Evolutionary conservation across 2,888 invertebrate genomes (phyloP), one percentile per base, ranked within the genome.

Genomic region (Caenorhabditis angaria): DNA sequence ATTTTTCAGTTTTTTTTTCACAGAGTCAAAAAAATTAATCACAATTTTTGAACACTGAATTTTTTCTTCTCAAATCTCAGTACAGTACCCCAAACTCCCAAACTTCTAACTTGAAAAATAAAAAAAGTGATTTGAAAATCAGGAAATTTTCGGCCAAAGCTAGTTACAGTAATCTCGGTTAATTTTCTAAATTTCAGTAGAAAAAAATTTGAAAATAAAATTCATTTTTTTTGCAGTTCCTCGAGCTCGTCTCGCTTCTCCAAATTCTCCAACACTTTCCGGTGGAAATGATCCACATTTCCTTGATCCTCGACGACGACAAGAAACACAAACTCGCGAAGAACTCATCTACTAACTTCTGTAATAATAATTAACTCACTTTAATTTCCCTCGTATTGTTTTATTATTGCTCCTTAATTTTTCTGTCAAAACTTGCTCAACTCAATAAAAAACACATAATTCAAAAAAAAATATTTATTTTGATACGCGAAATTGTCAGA

Each of bases 251-350:
- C 64, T 79, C 55, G 65, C 60, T 41, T 54, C 65, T 32, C 65
- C 68, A 18, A 60, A 50, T 20, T 78, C 65, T 5, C 76, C 67
- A 51, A 62, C 58, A 22, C 60, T 41, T 14, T 67, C 72, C 56
- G 66, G 66, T 53, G 61, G 63, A 35, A 68, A 75, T 25, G 83
- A 83, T 27, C 79, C 83, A 14, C 76, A 81, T 25, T 86, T 83
- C 63, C 67, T 86, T 55, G 86, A 86, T 65, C 86, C 86, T n/a
- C 75, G 77, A 29, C 65, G 86, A 65, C 80, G 77, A 76, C 81
- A 74, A 56, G 86, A 86, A 56, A 76, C 76, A 2, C 86, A 86
- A 57, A 86, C 86, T 20, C 77, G 82, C 56, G 83, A 84, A 60
- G 83, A 85, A 51, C 76, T 82, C 51, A 83, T 84, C 60, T 81